These are phyloP conservation scores for Porites divaricata DNA, from an alignment of 92 coral and sea anemone genomes.

Conservation along the genomic window DNA sequence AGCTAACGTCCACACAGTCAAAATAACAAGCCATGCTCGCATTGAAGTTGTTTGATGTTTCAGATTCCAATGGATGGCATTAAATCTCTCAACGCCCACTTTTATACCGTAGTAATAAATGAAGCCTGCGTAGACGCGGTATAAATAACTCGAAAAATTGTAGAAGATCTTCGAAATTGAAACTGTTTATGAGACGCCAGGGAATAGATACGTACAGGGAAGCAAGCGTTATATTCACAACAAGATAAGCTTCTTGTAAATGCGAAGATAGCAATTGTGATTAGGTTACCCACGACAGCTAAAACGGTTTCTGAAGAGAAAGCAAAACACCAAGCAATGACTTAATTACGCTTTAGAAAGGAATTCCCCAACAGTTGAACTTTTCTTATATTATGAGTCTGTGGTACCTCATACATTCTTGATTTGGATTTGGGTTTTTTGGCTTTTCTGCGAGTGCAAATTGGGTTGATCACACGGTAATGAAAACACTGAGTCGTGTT, in stretches of 20 bases:
- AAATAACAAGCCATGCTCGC: neutral
- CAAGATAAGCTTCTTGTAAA: neutral
- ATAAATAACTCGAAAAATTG: too few species aligned
- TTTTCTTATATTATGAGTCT: neutral
- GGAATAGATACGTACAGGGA: neutral
- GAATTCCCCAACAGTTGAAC: neutral
- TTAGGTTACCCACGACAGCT: neutral
- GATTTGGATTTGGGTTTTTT: neutral
- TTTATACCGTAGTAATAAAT: too few species aligned
- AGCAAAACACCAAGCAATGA: neutral
- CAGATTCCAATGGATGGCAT: too few species aligned
- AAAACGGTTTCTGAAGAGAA: neutral
- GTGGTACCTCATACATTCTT: neutral
- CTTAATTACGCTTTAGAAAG: neutral
- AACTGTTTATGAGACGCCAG: too few species aligned
- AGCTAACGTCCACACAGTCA: neutral
- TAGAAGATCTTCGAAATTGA: too few species aligned
- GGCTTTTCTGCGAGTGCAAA: too few species aligned
- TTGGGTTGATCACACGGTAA: too few species aligned
- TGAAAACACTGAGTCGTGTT: too few species aligned
- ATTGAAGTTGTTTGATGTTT: neutral
- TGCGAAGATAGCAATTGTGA: neutral
- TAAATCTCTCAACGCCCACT: too few species aligned
- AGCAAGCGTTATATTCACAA: constrained; percentile 21
- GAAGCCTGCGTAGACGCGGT: too few species aligned